Evolutionary conservation across 2,888 invertebrate genomes (phyloP).

Genomic region (Omphaloscelis lunosa): DNA sequence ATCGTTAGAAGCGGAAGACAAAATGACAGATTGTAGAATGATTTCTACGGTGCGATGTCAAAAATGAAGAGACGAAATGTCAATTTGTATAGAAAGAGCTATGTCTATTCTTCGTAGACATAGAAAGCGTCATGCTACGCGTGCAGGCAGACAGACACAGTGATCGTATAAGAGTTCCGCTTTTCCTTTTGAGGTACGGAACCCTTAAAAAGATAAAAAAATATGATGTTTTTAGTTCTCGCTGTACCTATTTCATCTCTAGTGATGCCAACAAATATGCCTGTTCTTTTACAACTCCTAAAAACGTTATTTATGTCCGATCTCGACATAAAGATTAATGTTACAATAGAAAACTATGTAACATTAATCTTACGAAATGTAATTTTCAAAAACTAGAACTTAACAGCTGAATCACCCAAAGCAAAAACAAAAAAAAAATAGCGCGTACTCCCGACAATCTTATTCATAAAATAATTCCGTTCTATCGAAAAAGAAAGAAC

Average conservation of each 20-base stretch:
- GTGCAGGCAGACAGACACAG: no score
- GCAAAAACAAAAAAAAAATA: neutral
- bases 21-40: no score
- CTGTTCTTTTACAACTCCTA: neutral
- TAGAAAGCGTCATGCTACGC: no score
- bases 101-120: no score
- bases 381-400: neutral
- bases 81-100: no score
- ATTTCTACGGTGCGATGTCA: no score
- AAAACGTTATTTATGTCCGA: neutral
- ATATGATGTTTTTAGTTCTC: neutral
- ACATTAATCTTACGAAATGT: neutral
- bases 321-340: neutral
- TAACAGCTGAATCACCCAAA: neutral
- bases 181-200: no score
- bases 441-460: neutral
- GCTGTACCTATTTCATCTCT: neutral
- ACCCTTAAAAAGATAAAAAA: no score
- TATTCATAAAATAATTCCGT: conserved; percentile 17
- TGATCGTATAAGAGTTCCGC: no score
- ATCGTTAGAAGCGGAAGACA: no score
- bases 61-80: no score
- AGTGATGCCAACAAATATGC: neutral
- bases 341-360: neutral
- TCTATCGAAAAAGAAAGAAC: conserved; percentile 32